phyloP scores from a whole-genome alignment of 2,113 vertebrate genomes.

The Asarcornis scutulata region DNA sequence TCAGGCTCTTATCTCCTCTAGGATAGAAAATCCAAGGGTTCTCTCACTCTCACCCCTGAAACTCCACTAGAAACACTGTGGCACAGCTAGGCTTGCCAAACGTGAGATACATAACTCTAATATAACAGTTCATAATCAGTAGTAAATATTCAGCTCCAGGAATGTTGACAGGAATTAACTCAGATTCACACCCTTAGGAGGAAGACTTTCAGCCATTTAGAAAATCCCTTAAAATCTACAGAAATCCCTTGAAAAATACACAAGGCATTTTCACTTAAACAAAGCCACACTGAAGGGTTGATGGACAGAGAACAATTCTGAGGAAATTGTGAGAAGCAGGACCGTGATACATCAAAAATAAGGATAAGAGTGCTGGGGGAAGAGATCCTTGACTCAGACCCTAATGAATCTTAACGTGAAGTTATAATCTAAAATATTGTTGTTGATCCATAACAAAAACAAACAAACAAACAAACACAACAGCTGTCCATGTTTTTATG shows the following conservation, averaged over 20 bases:
- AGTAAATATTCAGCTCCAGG: neutral
- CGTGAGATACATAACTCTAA: neutral
- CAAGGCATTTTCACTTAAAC: neutral
- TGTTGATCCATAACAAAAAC: neutral
- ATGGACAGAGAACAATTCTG: neutral
- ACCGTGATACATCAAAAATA: neutral
- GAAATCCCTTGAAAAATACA: neutral
- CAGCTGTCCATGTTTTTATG: neutral
- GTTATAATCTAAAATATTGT: neutral
- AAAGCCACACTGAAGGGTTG: rapidly evolving
- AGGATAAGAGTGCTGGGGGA: neutral
- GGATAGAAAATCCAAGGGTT: neutral
- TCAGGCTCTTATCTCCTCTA: neutral
- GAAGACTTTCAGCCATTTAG: neutral
- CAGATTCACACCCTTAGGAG: neutral
- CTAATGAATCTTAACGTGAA: neutral
- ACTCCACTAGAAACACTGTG: neutral
- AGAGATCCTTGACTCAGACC: neutral
- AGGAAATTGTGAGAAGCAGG: neutral
- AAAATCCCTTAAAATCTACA: neutral
- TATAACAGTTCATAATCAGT: neutral
- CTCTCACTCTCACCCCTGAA: neutral
- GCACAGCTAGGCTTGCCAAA: neutral
- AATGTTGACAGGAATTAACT: neutral
- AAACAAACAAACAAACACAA: neutral